phyloP scores from a whole-genome alignment of 2,113 vertebrate genomes.

The Pardalotus punctatus region DNA sequence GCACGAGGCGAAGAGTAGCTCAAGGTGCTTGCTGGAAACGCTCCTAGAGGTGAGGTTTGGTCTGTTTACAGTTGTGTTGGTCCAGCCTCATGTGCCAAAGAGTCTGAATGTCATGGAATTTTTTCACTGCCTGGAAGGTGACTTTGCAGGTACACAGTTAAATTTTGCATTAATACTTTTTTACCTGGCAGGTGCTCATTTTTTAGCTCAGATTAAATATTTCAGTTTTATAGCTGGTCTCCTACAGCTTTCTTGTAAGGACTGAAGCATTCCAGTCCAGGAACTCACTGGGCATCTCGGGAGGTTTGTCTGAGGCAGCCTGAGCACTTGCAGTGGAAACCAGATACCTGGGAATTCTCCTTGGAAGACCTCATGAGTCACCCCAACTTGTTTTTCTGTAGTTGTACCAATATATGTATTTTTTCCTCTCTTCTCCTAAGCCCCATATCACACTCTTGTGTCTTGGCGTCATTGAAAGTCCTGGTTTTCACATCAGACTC shows the following conservation, averaged over 20 bases:
- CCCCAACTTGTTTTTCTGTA: background rate
- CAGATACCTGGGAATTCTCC: background rate
- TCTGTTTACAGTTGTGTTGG: background rate
- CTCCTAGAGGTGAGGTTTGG: background rate
- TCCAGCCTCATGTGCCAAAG: background rate
- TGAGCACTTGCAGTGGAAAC: background rate
- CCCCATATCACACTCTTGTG: background rate
- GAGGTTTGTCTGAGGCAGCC: background rate
- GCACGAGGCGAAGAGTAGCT: accelerated
- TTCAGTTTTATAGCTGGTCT: background rate
- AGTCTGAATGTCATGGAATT: background rate
- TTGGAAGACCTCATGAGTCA: background rate
- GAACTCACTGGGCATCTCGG: background rate
- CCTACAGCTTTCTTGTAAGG: background rate
- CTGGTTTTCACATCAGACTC: constrained; percentile 41
- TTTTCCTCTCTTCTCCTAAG: background rate
- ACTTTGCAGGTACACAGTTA: background rate
- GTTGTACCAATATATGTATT: background rate
- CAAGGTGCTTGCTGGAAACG: background rate
- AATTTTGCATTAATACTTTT: background rate
- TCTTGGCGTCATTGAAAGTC: background rate
- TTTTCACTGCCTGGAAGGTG: background rate
- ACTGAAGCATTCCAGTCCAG: background rate
- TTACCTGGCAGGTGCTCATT: background rate
- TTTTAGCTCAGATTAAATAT: background rate